These are phyloP conservation scores for Terrapene triunguis DNA, from an alignment of 2,113 vertebrate genomes.

Conservation along the genomic window DNA sequence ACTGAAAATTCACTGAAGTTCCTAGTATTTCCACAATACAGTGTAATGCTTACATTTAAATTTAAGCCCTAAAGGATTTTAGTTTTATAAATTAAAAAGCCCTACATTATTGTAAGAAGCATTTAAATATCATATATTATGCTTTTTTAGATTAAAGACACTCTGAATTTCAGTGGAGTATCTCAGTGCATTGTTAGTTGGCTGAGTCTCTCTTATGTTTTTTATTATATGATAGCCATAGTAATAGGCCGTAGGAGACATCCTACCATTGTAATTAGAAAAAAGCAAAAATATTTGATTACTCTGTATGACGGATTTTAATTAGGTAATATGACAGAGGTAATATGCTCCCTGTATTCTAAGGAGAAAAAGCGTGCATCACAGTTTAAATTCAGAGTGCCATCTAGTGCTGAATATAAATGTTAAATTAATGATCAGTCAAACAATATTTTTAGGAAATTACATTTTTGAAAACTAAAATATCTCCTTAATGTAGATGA, in stretches of 20 bases:
- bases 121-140: slow-evolving; percentile 3
- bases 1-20: not conserved
- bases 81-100: too few species aligned
- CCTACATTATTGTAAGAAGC: not conserved
- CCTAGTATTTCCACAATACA: not conserved
- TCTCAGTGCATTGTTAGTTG: not conserved
- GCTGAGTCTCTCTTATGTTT: slow-evolving; percentile 20
- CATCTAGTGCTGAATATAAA: slow-evolving; percentile 77
- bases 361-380: not conserved
- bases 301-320: slow-evolving; percentile 14
- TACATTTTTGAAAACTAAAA: not conserved
- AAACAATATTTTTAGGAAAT: not conserved
- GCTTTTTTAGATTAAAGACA: slow-evolving; percentile 8
- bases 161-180: slow-evolving; percentile 49
- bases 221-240: slow-evolving; percentile 42
- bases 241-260: slow-evolving; percentile 42
- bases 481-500: accelerated
- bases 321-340: slow-evolving; percentile 54
- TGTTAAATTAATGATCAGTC: not conserved
- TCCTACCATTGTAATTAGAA: not conserved
- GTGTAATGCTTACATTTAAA: not conserved
- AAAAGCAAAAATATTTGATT: slow-evolving; percentile 44
- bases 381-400: slow-evolving; percentile 76
- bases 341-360: not conserved
- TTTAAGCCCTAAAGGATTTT: not conserved